Base-by-base conservation (phyloP, 2,888 invertebrate genomes). In the Crepidodera aurea region DNA sequence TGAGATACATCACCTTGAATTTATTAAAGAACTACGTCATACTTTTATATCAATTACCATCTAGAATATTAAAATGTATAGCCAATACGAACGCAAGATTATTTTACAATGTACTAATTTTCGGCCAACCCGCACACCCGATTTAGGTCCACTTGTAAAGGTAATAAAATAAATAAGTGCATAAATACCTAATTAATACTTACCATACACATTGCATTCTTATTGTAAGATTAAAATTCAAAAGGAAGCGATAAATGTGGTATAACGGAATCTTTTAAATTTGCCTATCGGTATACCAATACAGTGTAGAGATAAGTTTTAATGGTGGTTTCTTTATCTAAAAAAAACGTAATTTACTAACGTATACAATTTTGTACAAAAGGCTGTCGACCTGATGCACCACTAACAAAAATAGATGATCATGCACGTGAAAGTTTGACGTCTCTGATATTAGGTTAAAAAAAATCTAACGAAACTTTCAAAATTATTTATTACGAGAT, bases 321-420 rank as follows among this genome's bases (percentile, higher is more conserved):
- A 40, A 54, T 40, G 40, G 53, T 54, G 53, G 53, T 40, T 40
- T 27, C 22, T 54, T 44, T 22, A 40, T 54, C 53, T 54, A 25
- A 40, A 54, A 40, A 40, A 7, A 16, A 1, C n/a, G n/a, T n/a
- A n/a, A 18, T 40, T 27, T 22, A 15, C n/a, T 6, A 42, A 42
- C 6, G 5, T 19, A 42, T 42, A 42, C 42, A 44, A 37, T 55
- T 44, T 19, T 22, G 10, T 25, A 25, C 22, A 55, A 55, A 55
- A 55, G 46, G 46, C 44, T 55, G 55, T 55, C 55, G 46, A 44
- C 44, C 55, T 55, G 55, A 46, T 12, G 13, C 29, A 44, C 42
- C 25, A 29, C 8, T 42, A 18, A 6, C 2, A 12, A 22, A 16
- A 44, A 44, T 22, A 44, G 44, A 12, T 22, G 44, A n/a, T 22